These are phyloP conservation scores for Mohoua ochrocephala DNA, from an alignment of 2,113 vertebrate genomes.

Conservation along the genomic window DNA sequence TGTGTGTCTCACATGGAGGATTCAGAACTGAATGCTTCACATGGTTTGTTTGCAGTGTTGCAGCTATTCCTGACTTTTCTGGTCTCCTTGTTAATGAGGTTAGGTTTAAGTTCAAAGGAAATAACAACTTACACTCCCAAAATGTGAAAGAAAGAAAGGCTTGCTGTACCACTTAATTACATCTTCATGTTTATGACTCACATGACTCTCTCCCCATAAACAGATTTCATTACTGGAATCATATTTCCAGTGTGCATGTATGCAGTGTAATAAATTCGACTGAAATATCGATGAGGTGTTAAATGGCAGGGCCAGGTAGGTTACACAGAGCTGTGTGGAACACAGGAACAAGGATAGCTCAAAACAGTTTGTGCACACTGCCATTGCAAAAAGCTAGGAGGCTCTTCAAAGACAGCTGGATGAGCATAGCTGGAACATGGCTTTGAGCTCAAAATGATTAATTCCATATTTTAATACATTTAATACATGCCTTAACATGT, in stretches of 20 bases:
- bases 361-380: background rate
- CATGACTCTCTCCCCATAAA: background rate
- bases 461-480: background rate
- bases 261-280: background rate
- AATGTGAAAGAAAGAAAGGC: background rate
- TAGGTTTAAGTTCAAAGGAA: slow-evolving; percentile 4
- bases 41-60: background rate
- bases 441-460: background rate
- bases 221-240: background rate
- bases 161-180: background rate
- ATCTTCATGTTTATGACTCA: background rate
- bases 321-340: background rate
- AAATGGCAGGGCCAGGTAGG: background rate
- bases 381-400: background rate
- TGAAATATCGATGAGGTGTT: background rate
- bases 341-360: background rate
- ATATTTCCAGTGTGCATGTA: background rate
- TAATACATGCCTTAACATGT: background rate
- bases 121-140: background rate
- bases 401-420: background rate
- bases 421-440: background rate
- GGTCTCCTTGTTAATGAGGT: background rate
- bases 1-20: background rate
- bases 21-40: background rate
- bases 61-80: background rate